Evolutionary conservation across 2,888 invertebrate species (phyloP).

Genomic region (Achlya flavicornis): DNA sequence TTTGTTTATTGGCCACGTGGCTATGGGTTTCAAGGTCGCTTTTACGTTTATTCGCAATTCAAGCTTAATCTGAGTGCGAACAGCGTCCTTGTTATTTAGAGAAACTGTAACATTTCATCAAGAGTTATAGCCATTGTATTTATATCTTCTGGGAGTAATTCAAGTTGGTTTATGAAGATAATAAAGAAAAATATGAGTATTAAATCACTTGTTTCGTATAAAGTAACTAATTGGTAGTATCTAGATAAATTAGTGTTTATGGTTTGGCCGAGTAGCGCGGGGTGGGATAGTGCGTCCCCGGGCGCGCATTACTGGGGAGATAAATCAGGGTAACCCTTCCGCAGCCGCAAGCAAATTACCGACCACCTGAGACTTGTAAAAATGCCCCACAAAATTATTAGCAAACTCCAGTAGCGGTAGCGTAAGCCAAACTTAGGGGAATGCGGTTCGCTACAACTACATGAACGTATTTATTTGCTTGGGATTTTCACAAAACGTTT

Average conservation of each 20-base stretch:
- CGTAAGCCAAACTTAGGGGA: conserved; percentile 39
- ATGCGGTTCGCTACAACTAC: conserved; percentile 13
- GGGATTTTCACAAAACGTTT: not conserved
- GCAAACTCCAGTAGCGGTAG: conserved; percentile 42
- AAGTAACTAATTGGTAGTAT: conserved; percentile 51
- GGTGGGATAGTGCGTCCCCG: conserved; percentile 71
- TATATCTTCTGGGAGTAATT: conserved; percentile 28
- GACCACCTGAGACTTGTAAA: conserved; percentile 82
- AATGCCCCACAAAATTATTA: conserved; percentile 69
- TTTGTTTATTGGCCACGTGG: conserved; percentile 70
- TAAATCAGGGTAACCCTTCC: conserved; percentile 82
- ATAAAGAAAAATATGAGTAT: conserved; percentile 35
- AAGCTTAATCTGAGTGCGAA: not conserved
- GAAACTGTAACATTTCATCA: not conserved
- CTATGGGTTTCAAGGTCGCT: conserved; percentile 51
- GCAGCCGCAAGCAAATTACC: conserved; percentile 73
- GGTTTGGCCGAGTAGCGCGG: conserved; percentile 49
- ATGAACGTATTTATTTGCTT: not conserved
- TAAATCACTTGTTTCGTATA: conserved; percentile 42
- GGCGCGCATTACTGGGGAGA: conserved; percentile 63
- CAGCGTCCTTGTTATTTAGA: not conserved
- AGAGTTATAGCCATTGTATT: conserved; percentile 22
- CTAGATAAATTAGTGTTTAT: conserved; percentile 69
- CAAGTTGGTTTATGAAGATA: conserved; percentile 32
- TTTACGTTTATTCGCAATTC: conserved; percentile 12